Percentiles rank a stretch among this genome's conserved stretches.
Evolutionary conservation across 2,113 vertebrate species (phyloP).

Genomic region (Semnornis frantzii): DNA sequence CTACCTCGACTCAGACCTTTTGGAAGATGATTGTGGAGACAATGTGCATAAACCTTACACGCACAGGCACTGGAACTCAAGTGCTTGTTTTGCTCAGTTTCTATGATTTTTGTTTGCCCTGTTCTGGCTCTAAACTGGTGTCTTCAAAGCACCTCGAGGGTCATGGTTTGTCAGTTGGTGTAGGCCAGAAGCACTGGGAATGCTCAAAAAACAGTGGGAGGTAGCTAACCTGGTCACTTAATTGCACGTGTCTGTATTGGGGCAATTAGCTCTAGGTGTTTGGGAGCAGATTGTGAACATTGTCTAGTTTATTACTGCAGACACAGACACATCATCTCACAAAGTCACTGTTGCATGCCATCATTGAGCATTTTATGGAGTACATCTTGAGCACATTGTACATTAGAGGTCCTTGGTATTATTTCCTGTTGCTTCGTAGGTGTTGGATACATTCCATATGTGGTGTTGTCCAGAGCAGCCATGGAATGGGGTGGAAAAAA

Average conservation of each 20-base stretch:
- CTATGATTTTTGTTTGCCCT: not conserved
- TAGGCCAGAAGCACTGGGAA: not conserved
- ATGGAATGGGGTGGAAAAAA: not conserved
- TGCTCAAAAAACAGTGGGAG: too few relatives aligned
- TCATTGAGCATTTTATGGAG: not conserved
- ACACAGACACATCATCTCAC: not conserved
- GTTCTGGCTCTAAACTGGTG: not conserved
- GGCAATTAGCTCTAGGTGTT: too few relatives aligned
- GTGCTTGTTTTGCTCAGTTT: not conserved
- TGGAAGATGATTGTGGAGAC: not conserved
- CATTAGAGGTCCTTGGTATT: not conserved
- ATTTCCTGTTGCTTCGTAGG: not conserved
- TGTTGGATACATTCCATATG: not conserved
- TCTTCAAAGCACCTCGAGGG: not conserved
- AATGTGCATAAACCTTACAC: accelerated
- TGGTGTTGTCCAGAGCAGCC: not conserved
- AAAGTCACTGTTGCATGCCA: accelerated
- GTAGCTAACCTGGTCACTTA: not conserved
- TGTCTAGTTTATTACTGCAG: not conserved
- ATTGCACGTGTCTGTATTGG: not conserved
- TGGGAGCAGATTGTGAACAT: too few relatives aligned
- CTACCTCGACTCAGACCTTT: not conserved
- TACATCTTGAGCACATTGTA: not conserved
- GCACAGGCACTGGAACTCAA: not conserved
- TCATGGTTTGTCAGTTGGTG: not conserved